Evolutionary conservation across 2,797 vertebrate genomes (phyloP).

Genomic region (Coregonus ussuriensis): DNA sequence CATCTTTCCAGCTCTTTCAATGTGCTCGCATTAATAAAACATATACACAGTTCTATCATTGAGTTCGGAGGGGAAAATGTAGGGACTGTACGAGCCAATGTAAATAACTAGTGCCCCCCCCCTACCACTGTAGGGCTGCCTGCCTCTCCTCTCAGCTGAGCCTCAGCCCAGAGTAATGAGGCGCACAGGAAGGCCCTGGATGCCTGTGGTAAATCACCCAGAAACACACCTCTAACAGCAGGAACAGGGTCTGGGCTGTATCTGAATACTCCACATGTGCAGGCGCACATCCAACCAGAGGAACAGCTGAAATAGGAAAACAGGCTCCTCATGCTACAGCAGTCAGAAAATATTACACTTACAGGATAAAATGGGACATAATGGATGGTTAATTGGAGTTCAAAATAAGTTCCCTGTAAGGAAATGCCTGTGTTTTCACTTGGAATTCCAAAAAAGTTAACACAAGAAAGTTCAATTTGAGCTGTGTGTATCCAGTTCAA

Average conservation of each 20-base stretch:
- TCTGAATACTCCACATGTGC: constrained; percentile 15
- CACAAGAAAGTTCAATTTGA: too few relatives aligned
- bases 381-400: constrained; percentile 36
- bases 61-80: constrained; percentile 56
- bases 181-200: constrained; percentile 65
- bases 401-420: constrained; percentile 19
- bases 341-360: constrained; percentile 28
- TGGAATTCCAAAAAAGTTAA: background rate
- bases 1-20: constrained; percentile 44
- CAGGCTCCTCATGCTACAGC: constrained; percentile 32
- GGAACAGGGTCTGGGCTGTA: constrained; percentile 4
- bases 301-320: constrained; percentile 45
- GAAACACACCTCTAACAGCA: constrained; percentile 67
- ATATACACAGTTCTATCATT: constrained; percentile 56
- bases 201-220: constrained; percentile 70
- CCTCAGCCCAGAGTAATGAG: constrained; percentile 65
- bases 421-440: background rate
- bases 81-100: constrained; percentile 51
- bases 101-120: constrained; percentile 64
- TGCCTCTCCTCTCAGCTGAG: constrained; percentile 54
- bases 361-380: constrained; percentile 34
- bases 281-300: constrained; percentile 25
- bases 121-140: constrained; percentile 1
- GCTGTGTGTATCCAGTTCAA: too few relatives aligned
- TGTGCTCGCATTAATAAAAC: constrained; percentile 48